Conservation (phyloP, 2,888 invertebrate genomes). For the Cerceris ruficornis region DNA sequence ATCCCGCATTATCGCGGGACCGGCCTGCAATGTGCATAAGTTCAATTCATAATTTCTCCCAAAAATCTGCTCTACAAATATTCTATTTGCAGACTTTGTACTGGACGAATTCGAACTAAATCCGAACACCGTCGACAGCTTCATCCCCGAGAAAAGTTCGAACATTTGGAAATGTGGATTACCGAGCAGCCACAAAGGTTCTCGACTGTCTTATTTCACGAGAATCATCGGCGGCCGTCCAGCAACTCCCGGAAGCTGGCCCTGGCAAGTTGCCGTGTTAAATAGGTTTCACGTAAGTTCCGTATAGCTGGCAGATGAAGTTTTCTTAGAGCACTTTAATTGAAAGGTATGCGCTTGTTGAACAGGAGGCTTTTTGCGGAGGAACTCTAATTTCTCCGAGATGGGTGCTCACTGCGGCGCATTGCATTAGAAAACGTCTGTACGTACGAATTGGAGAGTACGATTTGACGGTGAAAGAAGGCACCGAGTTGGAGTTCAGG, state of each 20-base stretch:
- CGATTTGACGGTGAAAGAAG: slow-evolving; percentile 89
- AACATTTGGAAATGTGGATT: slow-evolving; percentile 77
- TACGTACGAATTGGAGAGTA: slow-evolving; percentile 94
- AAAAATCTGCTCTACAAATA: background rate
- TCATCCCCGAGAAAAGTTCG: slow-evolving; percentile 61
- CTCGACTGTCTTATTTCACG: slow-evolving; percentile 80
- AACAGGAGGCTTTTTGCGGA: slow-evolving; percentile 93
- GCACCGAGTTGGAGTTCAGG: slow-evolving; percentile 90
- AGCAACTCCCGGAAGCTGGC: slow-evolving; percentile 92
- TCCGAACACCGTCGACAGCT: slow-evolving; percentile 71
- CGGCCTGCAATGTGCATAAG: no score
- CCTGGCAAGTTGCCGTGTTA: slow-evolving; percentile 96
- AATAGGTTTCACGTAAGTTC: slow-evolving; percentile 89
- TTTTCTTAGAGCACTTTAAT: no score
- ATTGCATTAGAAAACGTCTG: slow-evolving; percentile 90
- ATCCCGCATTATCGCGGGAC: no score
- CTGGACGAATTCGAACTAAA: slow-evolving; percentile 75
- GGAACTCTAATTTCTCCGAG: slow-evolving; percentile 91
- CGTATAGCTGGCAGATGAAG: background rate
- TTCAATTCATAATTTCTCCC: no score
- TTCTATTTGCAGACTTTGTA: slow-evolving; percentile 62
- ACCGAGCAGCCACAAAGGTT: slow-evolving; percentile 65
- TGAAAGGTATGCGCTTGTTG: background rate
- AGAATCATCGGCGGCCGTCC: slow-evolving; percentile 94
- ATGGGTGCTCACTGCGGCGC: slow-evolving; percentile 95